Conservation (phyloP, 2,888 invertebrate species). For the Ernsta delagoae region DNA sequence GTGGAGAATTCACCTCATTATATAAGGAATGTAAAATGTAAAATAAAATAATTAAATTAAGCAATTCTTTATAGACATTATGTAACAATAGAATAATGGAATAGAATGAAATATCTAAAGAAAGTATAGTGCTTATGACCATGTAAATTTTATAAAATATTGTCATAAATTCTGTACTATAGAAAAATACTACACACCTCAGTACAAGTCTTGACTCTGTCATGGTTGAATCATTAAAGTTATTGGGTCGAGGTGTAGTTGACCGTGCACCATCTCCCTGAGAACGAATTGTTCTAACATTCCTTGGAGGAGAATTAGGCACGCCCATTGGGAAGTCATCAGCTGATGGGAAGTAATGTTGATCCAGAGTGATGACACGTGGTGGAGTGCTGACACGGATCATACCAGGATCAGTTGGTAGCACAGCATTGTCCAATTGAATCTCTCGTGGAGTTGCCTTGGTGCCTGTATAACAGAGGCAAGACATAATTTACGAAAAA, state of each 20-base stretch:
- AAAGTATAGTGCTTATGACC: no score
- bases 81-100: no score
- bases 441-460: constrained; percentile 95
- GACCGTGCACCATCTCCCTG: constrained; percentile 75
- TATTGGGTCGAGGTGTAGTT: constrained; percentile 65
- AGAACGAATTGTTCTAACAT: constrained; percentile 61
- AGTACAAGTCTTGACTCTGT: constrained; percentile 76
- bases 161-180: no score
- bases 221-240: constrained; percentile 76
- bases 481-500: background rate
- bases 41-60: no score
- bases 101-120: no score
- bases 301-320: constrained; percentile 70
- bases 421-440: constrained; percentile 91
- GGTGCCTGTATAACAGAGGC: constrained; percentile 82
- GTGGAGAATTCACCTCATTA: background rate
- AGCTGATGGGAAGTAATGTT: constrained; percentile 91
- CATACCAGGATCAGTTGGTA: constrained; percentile 89
- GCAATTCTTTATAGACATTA: no score
- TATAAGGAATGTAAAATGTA: no score
- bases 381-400: constrained; percentile 96
- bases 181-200: constrained; percentile 54
- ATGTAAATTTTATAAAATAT: no score
- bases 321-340: constrained; percentile 75
- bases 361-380: constrained; percentile 93